Evolutionary conservation across 2,888 invertebrate genomes (phyloP), one percentile per base, ranked within the genome.

Genomic region (Andrena hattorfiana): DNA sequence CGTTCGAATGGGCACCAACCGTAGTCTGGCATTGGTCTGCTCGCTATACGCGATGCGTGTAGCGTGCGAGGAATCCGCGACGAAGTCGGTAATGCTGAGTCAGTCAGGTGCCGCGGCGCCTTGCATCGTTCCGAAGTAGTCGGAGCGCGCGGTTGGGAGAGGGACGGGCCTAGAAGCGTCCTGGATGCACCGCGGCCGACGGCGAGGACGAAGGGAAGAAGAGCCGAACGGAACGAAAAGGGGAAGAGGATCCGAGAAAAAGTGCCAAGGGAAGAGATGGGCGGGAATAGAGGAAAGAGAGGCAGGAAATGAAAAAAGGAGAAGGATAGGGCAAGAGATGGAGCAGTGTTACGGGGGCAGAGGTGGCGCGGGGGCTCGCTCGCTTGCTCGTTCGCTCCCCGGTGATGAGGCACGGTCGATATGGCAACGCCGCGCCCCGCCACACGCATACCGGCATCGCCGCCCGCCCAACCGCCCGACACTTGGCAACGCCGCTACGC

Each of bases 371-470:
- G 76, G 54, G 30, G 77, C 48, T 77, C 16, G 78, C 48, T 48
- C 35, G 75, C 49, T 71, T 16, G 77, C 67, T 85, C 49, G 68
- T 77, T 76, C 59, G 74, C 64, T 83, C 81, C 81, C 85, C 85
- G 88, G 85, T 85, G 88, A 88, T 89, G 89, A 85, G 89, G 86
- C 85, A 88, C 92, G 93, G 92, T 93, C 94, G 93, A 93, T 93
- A 94, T 93, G 93, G 93, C 93, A 93, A 93, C 94, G 91, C 88
- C 91, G 93, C 93, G 90, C 92, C 91, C 92, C 86, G 86, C 86
- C 89, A 73, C 81, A 84, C 83, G 85, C 86, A 92, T 90, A 89
- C 92, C 91, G 89, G 90, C 86, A 88, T 83, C 84, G 83, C 75
- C 81, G 84, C 79, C 73, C 82, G 77, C 79, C 77, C 77, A 70